Evolutionary conservation across 2,113 vertebrate genomes (phyloP), one percentile per base, ranked within the genome.

Genomic region (Glaucidium brasilianum): DNA sequence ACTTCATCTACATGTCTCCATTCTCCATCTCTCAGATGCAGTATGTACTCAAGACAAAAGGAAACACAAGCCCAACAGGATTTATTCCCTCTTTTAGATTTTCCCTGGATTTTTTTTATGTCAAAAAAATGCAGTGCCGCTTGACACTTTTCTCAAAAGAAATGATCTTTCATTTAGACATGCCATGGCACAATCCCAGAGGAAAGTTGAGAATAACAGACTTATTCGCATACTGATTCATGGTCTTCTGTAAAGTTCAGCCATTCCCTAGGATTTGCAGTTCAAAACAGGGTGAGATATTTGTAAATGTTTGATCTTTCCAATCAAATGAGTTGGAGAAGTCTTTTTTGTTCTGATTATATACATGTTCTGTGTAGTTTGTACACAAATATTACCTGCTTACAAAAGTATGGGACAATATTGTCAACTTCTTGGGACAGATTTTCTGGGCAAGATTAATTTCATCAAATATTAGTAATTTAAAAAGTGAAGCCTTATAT

Each of bases 201-300:
- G 66, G 96, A 78, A 93, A 94, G 35, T 0, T 85, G 73, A 92
- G 89, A 96, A 78, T 60, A 91, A 89, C 87, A 96, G 89, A 87
- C 19, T 91, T 89, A 62, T 30, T 89, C 4, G 3, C 83, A 67
- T 55, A 78, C 84, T 78, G 81, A 92, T 94, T 87, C 52, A 71
- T 30, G n/a, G 93, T 84, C 77, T 90, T 63, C 89, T 87, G 84
- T 87, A 96, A 97, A 96, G 96, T 95, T 97, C 94, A 96, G 73
- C 89, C 91, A 79, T 96, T 97, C 87, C 96, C 96, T 69, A 95
- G 80, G 93, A 93, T 87, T 90, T 96, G 73, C 77, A 94, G 95
- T 94, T 96, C 95, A 95, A 96, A 95, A 81, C 39, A 68, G 29
- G 18, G 60, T 53, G 74, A 97, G 52, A n/a, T 87, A 96, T 95